Conservation (phyloP, 1,140 invertebrate genomes). For the Formica selysi region DNA sequence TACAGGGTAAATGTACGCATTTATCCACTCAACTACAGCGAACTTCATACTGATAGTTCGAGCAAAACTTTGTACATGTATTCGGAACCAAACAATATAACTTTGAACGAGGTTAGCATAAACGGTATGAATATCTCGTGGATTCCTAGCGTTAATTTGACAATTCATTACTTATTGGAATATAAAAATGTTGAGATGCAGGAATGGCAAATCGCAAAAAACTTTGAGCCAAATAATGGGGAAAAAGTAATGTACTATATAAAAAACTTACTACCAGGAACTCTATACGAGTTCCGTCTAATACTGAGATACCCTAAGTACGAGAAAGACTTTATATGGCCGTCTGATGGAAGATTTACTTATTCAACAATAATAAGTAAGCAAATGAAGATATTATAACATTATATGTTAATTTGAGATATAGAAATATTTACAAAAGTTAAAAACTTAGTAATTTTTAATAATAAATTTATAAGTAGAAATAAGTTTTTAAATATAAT, state of each 20-base stretch:
- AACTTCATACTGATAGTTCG: no score
- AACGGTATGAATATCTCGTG: conserved; percentile 88
- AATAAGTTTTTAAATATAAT: neutral
- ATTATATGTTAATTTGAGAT: conserved; percentile 14
- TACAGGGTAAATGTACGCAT: no score
- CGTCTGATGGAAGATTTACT: no score
- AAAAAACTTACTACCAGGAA: conserved; percentile 88
- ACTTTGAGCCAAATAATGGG: conserved; percentile 65
- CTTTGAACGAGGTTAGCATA: no score
- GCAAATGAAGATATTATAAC: neutral
- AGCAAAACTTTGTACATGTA: no score
- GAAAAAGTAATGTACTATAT: conserved; percentile 67
- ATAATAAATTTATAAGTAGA: neutral
- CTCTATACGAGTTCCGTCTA: conserved; percentile 91
- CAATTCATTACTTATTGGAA: neutral
- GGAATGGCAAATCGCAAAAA: conserved; percentile 81
- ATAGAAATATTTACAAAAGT: neutral
- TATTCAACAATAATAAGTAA: no score
- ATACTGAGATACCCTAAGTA: conserved; percentile 89
- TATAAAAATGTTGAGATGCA: conserved; percentile 79
- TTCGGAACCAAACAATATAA: no score
- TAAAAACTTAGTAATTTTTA: neutral
- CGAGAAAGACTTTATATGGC: conserved; percentile 85
- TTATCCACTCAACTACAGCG: no score
- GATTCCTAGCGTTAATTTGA: conserved; percentile 85